A percentile compares a stretch with the other conserved stretches of the same genome.
Conservation (phyloP, 1,140 invertebrate genomes). For the Bombus superbus region DNA sequence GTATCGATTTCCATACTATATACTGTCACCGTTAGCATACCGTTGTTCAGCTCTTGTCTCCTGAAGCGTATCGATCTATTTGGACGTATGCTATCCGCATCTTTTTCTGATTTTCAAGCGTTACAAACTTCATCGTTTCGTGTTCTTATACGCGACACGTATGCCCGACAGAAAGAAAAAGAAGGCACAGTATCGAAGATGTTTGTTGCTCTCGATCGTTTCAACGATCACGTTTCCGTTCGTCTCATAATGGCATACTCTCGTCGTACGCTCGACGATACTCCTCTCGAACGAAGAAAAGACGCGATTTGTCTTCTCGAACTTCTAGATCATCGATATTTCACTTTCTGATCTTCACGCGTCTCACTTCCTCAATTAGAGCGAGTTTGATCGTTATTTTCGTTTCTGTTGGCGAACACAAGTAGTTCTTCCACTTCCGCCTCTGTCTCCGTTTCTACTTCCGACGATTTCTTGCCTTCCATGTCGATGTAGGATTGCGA, state of each 20-base stretch:
- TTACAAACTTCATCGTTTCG: neutral
- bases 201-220: neutral
- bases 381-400: conserved; percentile 56
- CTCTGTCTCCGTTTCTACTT: conserved; percentile 60
- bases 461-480: conserved; percentile 70
- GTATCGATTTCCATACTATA: neutral
- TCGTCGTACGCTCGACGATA: neutral
- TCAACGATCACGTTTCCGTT: no score
- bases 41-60: neutral
- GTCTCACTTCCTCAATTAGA: neutral
- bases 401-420: conserved; percentile 56
- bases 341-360: neutral
- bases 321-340: neutral
- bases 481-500: conserved; percentile 83
- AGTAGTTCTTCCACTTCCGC: conserved; percentile 68
- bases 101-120: neutral
- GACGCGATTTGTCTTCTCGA: neutral
- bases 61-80: neutral
- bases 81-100: neutral
- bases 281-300: neutral
- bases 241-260: no score
- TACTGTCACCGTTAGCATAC: neutral
- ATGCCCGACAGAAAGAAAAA: neutral
- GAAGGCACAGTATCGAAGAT: neutral
- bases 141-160: neutral